Conservation (phyloP, 2,113 vertebrate genomes). For the Dolichotis patagonum region DNA sequence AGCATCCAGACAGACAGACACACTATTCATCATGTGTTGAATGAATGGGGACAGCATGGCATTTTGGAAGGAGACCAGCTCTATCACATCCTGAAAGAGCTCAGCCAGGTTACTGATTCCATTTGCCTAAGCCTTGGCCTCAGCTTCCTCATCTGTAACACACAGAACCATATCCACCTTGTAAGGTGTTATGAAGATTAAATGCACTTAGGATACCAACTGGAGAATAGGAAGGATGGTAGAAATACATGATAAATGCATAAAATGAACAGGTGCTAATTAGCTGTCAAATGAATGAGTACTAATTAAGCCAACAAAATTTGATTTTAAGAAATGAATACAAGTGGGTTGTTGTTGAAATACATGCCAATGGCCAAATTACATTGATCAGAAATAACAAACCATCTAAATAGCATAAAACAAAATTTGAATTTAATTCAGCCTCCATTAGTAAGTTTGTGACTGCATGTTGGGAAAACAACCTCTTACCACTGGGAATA, state of each 20-base stretch:
- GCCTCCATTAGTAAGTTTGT: slow-evolving; percentile 52
- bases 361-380: slow-evolving; percentile 19
- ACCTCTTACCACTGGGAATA: slow-evolving; percentile 54
- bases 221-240: background rate
- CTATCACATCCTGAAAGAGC: background rate
- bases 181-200: background rate
- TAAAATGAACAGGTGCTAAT: background rate
- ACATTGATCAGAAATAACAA: slow-evolving; percentile 39
- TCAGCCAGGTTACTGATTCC: background rate
- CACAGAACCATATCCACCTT: fast-evolving
- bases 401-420: slow-evolving; percentile 38
- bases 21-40: background rate
- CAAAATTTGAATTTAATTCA: slow-evolving; percentile 57
- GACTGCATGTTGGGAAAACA: slow-evolving; percentile 63
- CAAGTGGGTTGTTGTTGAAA: slow-evolving; percentile 39
- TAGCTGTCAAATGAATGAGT: background rate
- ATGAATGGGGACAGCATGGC: background rate
- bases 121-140: background rate
- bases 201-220: background rate
- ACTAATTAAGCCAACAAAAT: slow-evolving; percentile 34
- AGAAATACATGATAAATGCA: background rate
- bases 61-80: background rate
- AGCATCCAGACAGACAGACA: background rate
- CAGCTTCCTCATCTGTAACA: background rate
- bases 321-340: slow-evolving; percentile 40